Evolutionary conservation across 2,113 vertebrate genomes (phyloP), one percentile per base, ranked within the genome.

Genomic region (Anser brachyrhynchus): DNA sequence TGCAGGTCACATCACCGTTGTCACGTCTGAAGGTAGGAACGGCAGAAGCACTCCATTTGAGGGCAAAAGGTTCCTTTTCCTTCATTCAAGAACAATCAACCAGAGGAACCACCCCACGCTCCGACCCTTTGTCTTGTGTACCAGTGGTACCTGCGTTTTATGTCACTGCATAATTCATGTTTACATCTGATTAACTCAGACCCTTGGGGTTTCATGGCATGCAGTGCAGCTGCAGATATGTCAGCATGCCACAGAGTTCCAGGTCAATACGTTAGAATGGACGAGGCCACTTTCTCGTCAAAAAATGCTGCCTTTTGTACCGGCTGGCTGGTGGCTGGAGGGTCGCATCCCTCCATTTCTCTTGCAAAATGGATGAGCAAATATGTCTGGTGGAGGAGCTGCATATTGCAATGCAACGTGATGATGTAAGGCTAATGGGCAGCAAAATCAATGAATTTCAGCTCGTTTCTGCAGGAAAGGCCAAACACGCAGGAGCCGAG

Each of bases 81-180:
- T 91, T 75, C 70, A 22, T 20, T 79, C 57, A 31, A 39, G 80
- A 52, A 92, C 90, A 93, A 84, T 49, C 77, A 65, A 25, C 57
- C 54, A 69, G 81, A 72, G 65, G 70, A 72, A 58, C 17, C 65
- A 75, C 1, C 3, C 10, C 28, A 11, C 25, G 21, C 31, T 9
- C 89, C 67, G 61, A 62, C 76, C 87, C 75, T 91, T 87, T 82
- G 62, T 95, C 66, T 61, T 17, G 33, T 43, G 0, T 23, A 4
- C 6, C 29, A 26, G 41, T 25, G 71, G 44, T 65, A 92, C 81
- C 94, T 92, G 81, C 39, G 16, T 76, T 57, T 84, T 79, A 28
- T 84, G 87, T 54, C 91, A 16, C 70, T 93, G 91, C 89, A 95
- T 89, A 91, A 92, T 96, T 97, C 95, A 51, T 84, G 77, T 92